Percentiles rank a stretch among this genome's conserved stretches.
phyloP scores from a whole-genome alignment of 2,797 vertebrate species.

The Yasuhikotakia modesta region DNA sequence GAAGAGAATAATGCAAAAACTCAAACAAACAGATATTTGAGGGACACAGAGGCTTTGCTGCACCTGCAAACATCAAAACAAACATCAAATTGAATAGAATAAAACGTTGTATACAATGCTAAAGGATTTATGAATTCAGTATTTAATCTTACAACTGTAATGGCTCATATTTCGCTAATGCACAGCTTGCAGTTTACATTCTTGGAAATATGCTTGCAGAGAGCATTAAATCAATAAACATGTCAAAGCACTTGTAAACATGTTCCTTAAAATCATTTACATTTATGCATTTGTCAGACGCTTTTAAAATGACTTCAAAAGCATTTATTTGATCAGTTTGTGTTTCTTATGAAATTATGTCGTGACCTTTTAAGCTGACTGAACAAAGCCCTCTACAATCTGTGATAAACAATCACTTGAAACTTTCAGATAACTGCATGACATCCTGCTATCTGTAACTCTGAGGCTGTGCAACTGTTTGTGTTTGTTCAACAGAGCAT shows the following conservation, averaged over 20 bases:
- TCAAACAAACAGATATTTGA: not conserved
- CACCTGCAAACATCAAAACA: not conserved
- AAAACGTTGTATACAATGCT: too few species aligned
- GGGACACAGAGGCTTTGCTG: not conserved
- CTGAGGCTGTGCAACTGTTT: too few species aligned
- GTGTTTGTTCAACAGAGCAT: too few species aligned
- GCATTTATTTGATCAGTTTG: too few species aligned
- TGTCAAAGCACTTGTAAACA: not conserved
- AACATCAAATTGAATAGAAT: too few species aligned
- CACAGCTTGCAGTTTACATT: not conserved
- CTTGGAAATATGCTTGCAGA: not conserved
- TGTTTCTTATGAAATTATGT: too few species aligned
- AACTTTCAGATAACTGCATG: too few species aligned
- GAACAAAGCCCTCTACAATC: not conserved
- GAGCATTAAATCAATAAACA: constrained; percentile 7
- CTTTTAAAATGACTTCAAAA: not conserved
- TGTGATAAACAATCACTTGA: not conserved
- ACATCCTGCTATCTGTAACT: too few species aligned
- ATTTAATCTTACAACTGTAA: not conserved
- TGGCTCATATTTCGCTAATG: constrained; percentile 1
- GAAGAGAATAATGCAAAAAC: not conserved
- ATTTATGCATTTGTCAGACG: not conserved
- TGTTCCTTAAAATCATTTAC: not conserved
- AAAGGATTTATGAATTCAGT: too few species aligned
- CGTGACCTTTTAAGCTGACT: too few species aligned